Evolutionary conservation across 1,140 invertebrate species (phyloP).

Genomic region (Cyrtorhinus lividipennis): DNA sequence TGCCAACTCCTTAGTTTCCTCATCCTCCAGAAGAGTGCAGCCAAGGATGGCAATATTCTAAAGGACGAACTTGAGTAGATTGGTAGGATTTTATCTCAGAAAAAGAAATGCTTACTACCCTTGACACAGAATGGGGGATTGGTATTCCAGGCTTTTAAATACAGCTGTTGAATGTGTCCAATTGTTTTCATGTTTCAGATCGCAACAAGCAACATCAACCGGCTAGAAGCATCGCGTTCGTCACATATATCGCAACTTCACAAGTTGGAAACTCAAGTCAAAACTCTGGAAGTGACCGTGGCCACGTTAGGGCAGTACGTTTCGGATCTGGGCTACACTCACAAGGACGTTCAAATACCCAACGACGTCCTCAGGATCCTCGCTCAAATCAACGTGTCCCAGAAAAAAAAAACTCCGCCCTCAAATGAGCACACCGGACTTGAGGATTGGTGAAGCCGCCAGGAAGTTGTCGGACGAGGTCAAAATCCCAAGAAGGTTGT

Average conservation of each 20-base stretch:
- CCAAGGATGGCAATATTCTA: no score
- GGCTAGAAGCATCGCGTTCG: constrained; percentile 41
- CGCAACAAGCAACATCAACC: constrained; percentile 43
- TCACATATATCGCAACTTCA: constrained; percentile 41
- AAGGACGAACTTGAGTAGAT: no score
- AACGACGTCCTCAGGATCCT: constrained; percentile 48
- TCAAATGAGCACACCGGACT: constrained; percentile 34
- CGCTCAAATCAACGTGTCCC: constrained; percentile 35
- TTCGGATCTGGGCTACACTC: constrained; percentile 39
- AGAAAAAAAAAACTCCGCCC: constrained; percentile 31
- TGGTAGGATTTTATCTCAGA: no score
- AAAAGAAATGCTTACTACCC: neutral
- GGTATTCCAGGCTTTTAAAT: no score
- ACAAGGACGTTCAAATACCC: constrained; percentile 44
- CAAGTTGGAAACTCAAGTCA: constrained; percentile 44
- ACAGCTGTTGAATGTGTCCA: no score
- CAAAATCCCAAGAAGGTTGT: neutral
- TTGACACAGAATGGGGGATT: no score
- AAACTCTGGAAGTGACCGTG: constrained; percentile 46
- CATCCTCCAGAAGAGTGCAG: no score
- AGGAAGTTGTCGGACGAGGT: neutral
- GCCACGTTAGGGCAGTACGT: constrained; percentile 43
- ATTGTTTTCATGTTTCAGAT: no score
- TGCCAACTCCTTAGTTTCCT: no score
- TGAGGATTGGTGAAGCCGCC: constrained; percentile 35